Evolutionary conservation across 2,888 invertebrate genomes (phyloP).

Genomic region (Acrobasis consociella): DNA sequence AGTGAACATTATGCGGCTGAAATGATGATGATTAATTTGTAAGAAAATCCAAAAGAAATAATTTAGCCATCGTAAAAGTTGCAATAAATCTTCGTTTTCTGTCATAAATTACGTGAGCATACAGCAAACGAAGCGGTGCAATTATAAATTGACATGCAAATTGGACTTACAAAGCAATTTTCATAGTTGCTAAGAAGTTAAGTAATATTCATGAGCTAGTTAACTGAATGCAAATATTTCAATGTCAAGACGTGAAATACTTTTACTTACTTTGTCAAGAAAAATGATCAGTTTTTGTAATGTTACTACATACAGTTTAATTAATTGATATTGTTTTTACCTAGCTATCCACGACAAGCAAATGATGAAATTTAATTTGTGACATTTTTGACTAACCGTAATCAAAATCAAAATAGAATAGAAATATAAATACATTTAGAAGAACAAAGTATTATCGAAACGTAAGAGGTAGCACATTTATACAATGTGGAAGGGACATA

Average conservation of each 20-base stretch:
- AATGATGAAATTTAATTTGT: too few species aligned
- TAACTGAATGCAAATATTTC: slow-evolving; percentile 14
- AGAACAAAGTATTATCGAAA: too few species aligned
- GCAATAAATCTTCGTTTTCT: slow-evolving; percentile 15
- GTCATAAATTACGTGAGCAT: slow-evolving; percentile 16
- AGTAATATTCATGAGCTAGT: slow-evolving; percentile 17
- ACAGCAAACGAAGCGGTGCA: slow-evolving; percentile 16
- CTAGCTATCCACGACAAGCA: too few species aligned
- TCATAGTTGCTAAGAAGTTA: slow-evolving; percentile 15
- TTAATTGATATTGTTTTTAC: too few species aligned
- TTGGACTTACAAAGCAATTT: slow-evolving; percentile 18
- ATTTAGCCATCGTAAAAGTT: slow-evolving; percentile 6
- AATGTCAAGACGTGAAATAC: slow-evolving; percentile 8
- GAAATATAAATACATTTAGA: too few species aligned
- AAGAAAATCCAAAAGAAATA: not conserved
- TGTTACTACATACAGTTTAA: too few species aligned
- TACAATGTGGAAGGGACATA: too few species aligned
- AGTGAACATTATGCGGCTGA: too few species aligned
- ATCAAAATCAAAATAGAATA: too few species aligned
- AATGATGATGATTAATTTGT: not conserved
- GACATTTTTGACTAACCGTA: too few species aligned
- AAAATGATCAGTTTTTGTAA: not conserved
- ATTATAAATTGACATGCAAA: slow-evolving; percentile 24
- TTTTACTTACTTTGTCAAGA: slow-evolving; percentile 1
- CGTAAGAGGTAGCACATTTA: too few species aligned